Evolutionary conservation across 1,140 invertebrate genomes (phyloP), one percentile per base, ranked within the genome.

Genomic region (Drosophila sulfurigaster): DNA sequence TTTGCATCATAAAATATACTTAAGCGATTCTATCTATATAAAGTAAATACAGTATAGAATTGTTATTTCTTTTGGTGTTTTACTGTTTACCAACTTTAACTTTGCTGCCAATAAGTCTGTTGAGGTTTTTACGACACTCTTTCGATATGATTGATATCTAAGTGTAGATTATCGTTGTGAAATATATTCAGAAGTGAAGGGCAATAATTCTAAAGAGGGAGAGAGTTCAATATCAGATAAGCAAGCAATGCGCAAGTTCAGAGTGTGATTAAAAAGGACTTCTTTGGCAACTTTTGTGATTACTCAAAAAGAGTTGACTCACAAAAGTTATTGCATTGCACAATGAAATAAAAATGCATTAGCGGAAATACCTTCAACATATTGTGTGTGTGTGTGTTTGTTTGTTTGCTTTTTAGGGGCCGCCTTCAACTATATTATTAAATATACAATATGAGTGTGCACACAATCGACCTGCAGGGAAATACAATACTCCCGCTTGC

Each of bases 1-100:
- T 88, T 86, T 87, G 75, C 79, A 82, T 79, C 79, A 75, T 82
- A 86, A 86, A 87, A 57, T 68, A 57, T 28, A 54, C 3, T n/a
- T n/a, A 38, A 38, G 8, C 32, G 32, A 25, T 13, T 57, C 54
- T 57, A 38, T 38, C 54, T 57, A 7, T 41, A n/a, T 30, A 38
- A 45, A 71, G 51, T 45, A 46, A 54, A 64, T 51, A 51, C 15
- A 49, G 16, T 57, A 35, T 30, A 56, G 65, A 58, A 69, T 62
- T 38, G 6, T 32, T 32, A 8, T 32, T 32, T 5, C 7, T 32
- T 5, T 32, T 32, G 3, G 7, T 38, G 35, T 57, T 63, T 58
- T 59, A 59, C 59, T 72, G 68, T 76, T 65, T 71, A 65, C 54
- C 68, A 76, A 76, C 59, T 71, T 52, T 16, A 63, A 38, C 54